Conservation (phyloP, 92 coral and sea anemone genomes). For the Actinernus sp. region DNA sequence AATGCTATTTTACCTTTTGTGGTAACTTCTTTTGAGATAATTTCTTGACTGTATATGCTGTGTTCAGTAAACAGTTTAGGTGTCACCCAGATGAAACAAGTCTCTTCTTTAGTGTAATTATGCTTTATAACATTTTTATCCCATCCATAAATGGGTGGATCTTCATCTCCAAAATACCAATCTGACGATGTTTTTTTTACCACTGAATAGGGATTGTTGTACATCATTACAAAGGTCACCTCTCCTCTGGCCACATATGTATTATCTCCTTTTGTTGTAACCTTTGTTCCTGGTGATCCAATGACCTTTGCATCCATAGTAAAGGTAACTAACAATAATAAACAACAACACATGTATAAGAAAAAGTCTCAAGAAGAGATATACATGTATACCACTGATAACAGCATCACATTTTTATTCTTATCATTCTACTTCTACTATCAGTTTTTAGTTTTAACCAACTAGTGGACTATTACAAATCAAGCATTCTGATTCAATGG, state of each 20-base stretch:
- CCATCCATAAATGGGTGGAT: background rate
- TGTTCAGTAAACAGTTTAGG: conserved; percentile 41
- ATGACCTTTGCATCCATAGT: background rate
- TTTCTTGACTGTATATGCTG: background rate
- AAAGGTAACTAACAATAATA: background rate
- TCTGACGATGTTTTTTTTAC: conserved; percentile 44
- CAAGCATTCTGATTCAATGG: no score
- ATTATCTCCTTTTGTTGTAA: background rate
- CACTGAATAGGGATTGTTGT: conserved; percentile 45
- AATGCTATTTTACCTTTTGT: conserved; percentile 32
- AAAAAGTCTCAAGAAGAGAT: no score
- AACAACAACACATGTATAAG: no score
- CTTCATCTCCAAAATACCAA: conserved; percentile 53
- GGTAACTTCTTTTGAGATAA: background rate
- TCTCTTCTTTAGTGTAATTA: conserved; percentile 8
- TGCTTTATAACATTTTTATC: conserved; percentile 6
- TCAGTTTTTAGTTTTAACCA: no score
- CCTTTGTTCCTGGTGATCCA: background rate
- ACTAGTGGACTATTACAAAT: no score
- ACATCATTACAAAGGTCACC: conserved; percentile 46
- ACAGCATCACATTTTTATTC: no score
- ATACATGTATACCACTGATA: no score
- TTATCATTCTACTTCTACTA: no score
- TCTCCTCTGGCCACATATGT: conserved; percentile 43
- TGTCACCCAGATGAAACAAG: conserved; percentile 49